A percentile compares a stretch with the other conserved stretches of the same genome.
These are phyloP conservation scores for Drosophila bocki DNA, from an alignment of 1,140 invertebrate species.

Conservation along the genomic window DNA sequence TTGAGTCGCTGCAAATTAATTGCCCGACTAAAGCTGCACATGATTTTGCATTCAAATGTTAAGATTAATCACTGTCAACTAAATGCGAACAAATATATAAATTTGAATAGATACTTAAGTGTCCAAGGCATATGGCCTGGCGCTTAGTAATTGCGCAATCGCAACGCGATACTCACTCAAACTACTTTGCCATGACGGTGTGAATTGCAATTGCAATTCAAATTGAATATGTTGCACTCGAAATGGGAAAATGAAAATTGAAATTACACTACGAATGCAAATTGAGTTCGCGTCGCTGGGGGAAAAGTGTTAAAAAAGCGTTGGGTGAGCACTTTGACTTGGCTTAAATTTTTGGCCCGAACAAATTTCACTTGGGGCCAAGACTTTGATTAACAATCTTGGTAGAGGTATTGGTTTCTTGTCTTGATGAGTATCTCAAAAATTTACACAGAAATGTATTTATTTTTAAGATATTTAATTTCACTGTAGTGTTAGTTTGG, in stretches of 20 bases:
- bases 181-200: slow-evolving; percentile 56
- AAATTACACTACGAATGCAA: slow-evolving; percentile 50
- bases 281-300: slow-evolving; percentile 33
- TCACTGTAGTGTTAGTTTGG: slow-evolving; percentile 1
- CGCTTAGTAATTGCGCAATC: slow-evolving; percentile 70
- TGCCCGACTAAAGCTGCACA: slow-evolving; percentile 33
- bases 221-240: slow-evolving; percentile 41
- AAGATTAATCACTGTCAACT: slow-evolving; percentile 80
- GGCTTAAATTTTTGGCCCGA: slow-evolving; percentile 26
- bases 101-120: slow-evolving; percentile 71
- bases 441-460: slow-evolving; percentile 37
- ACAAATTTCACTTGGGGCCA: slow-evolving; percentile 59
- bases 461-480: neutral
- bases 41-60: slow-evolving; percentile 68
- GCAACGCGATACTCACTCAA: slow-evolving; percentile 64
- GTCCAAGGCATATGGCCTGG: slow-evolving; percentile 72
- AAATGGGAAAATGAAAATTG: slow-evolving; percentile 31
- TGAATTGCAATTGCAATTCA: slow-evolving; percentile 70
- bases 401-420: slow-evolving; percentile 3
- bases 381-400: slow-evolving; percentile 23
- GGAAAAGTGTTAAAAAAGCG: slow-evolving; percentile 64
- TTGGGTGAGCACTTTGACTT: slow-evolving; percentile 55
- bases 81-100: slow-evolving; percentile 58
- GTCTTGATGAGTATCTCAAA: slow-evolving; percentile 35
- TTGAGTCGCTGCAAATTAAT: slow-evolving; percentile 53